Base-by-base conservation (phyloP, 2,113 vertebrate species). In the Trachemys scripta region DNA sequence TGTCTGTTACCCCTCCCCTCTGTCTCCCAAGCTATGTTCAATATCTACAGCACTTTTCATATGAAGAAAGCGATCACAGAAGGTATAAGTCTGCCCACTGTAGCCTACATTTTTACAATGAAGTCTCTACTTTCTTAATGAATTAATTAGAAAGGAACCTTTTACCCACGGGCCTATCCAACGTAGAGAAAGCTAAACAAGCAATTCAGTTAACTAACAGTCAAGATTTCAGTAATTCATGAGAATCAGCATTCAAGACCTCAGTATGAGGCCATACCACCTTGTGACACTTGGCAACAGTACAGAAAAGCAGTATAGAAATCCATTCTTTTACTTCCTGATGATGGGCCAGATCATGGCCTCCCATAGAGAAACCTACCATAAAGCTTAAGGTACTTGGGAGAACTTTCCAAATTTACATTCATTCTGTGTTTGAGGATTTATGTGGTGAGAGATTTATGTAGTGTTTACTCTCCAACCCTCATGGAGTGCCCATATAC, bases 221-320 rank as follows among this genome's bases (percentile, higher is more conserved):
- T 81, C 29, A 81, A 93, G 82, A 87, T 3, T 91, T 85, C 59
- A 50, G n/a, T 57, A 69, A 10, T 42, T 92, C 50, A 65, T n/a
- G 51, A 87, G 50, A 42, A 65, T 90, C 50, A 6, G 79, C 90
- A 88, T 49, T 92, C 86, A 93, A 85, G 69, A 78, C 85, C 93
- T 69, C 1, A 10, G 54, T 57, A 79, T 76, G 82, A 85, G 69
- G 45, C 45, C 17, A 3, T 80, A 94, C 89, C 54, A 88, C 50
- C 91, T 92, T 87, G 69, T 90, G 50, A 57, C 56, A n/a, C 50
- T 93, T 85, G 87, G 82, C 86, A 78, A 82, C 62, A 82, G 59
- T 72, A 24, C 78, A 69, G 82, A 93, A 89, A 65, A 65, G 31
- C 62, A 65, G 62, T 35, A n/a, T 16, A 65, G 31, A 50, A 25